Base-by-base conservation (phyloP, 2,797 vertebrate genomes). In the Allobates femoralis region DNA sequence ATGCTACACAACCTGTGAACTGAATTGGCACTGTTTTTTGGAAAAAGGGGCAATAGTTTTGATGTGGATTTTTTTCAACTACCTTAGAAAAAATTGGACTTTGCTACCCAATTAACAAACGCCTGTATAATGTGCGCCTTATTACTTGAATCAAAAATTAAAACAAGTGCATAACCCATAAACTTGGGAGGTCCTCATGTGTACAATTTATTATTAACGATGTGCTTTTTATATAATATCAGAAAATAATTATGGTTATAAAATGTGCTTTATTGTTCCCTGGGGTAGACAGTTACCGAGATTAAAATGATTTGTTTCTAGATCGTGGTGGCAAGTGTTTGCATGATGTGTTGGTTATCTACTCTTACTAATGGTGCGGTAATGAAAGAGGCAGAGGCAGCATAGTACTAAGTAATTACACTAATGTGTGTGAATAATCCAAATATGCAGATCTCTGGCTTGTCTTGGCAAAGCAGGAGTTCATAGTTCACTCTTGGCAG, bases 401-500 rank as follows among this genome's bases (percentile, higher is more conserved):
- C n/a, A 71, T 11, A 67, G 55, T 53, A 28, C 46, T 53, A 53
- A 71, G 30, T 46, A 53, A 58, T 62, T 74, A 74, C 69, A 50
- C 69, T 62, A 62, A 81, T 86, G 69, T 75, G 56, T 76, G 41
- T 69, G 46, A 86, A 58, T 71, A 71, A 69, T 67, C 28, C 60
- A 56, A 87, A 71, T 62, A 83, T 32, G n/a, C 81, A 79, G 55
- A 53, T 80, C 66, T n/a, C 21, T 79, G 66, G 34, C 81, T 84
- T 66, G 83, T 67, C 94, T 93, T 94, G 92, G 94, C 95, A 94
- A 93, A 91, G 91, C 93, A 94, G 91, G 88, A 81, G 92, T 91
- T 93, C 90, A 81, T 89, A 93, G 93, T 93, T 95, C 92, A 93
- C 90, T 93, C 92, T 93, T 97, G 97, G 96, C 97, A 97, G 97